Percentiles rank a stretch among this genome's conserved stretches.
Conservation (phyloP, 2,113 vertebrate species). For the Vulpes vulpes region DNA sequence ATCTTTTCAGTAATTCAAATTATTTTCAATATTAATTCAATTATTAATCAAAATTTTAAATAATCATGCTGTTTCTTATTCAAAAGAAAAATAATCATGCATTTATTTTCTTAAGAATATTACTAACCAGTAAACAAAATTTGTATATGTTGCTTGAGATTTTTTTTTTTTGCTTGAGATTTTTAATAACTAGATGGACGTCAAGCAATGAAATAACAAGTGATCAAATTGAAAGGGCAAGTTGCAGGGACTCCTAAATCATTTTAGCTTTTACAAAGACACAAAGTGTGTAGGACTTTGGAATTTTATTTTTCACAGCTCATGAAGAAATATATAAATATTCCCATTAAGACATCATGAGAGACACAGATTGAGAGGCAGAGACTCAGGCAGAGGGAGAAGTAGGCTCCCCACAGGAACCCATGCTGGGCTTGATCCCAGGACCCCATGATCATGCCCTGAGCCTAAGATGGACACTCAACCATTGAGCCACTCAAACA, state of each 20-base stretch:
- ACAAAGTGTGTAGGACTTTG: neutral
- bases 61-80: neutral
- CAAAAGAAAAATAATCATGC: neutral
- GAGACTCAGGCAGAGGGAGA: too few species aligned
- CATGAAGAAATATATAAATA: neutral
- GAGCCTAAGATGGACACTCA: too few species aligned
- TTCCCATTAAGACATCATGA: neutral
- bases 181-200: slow-evolving; percentile 27
- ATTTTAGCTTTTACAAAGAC: neutral
- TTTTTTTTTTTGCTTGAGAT: neutral
- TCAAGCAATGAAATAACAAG: neutral
- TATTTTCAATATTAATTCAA: neutral
- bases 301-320: neutral
- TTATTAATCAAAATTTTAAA: neutral
- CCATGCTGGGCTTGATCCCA: too few species aligned
- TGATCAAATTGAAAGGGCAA: neutral
- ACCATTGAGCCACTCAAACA: too few species aligned
- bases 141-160: neutral
- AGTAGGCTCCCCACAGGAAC: too few species aligned
- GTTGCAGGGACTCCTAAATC: neutral
- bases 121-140: neutral
- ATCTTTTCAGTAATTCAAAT: neutral
- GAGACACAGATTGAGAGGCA: too few species aligned
- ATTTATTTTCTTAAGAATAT: neutral
- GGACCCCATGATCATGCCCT: too few species aligned